These are phyloP conservation scores for Agriopis marginaria DNA, from an alignment of 2,888 invertebrate genomes.

Conservation along the genomic window DNA sequence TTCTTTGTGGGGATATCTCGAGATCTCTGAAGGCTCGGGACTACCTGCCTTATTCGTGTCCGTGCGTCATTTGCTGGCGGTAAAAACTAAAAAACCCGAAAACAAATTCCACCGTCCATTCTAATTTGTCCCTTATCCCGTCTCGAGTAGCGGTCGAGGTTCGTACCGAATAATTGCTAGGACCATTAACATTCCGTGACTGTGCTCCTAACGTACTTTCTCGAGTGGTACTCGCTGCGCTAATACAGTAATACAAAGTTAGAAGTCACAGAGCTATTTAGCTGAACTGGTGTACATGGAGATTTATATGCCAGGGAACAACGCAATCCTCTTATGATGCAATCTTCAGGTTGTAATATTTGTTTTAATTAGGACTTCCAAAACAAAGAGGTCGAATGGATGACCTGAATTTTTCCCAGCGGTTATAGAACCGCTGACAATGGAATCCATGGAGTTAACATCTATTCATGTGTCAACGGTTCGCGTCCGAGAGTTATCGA, in stretches of 20 bases:
- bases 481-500: conserved; percentile 75
- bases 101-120: conserved; percentile 47
- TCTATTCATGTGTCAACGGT: conserved; percentile 69
- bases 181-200: conserved; percentile 72
- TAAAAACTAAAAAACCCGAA: conserved; percentile 47
- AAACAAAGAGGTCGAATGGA: conserved; percentile 24
- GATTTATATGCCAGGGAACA: conserved; percentile 43
- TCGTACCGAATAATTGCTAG: conserved; percentile 68
- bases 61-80: conserved; percentile 42
- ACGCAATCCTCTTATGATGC: conserved; percentile 38
- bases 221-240: conserved; percentile 60
- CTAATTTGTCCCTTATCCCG: conserved; percentile 62
- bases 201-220: conserved; percentile 67
- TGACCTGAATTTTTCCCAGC: conserved; percentile 32
- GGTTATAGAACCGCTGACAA: conserved; percentile 55
- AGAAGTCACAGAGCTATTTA: conserved; percentile 56
- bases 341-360: conserved; percentile 20
- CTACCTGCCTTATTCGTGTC: conserved; percentile 45
- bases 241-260: conserved; percentile 58
- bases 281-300: conserved; percentile 37
- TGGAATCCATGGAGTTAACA: conserved; percentile 34
- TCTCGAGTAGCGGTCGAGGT: conserved; percentile 56
- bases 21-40: conserved; percentile 41
- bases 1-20: conserved; percentile 38
- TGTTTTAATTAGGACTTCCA: conserved; percentile 12